Base-by-base conservation (phyloP, 2,888 invertebrate species). In the Mycogona germanica region DNA sequence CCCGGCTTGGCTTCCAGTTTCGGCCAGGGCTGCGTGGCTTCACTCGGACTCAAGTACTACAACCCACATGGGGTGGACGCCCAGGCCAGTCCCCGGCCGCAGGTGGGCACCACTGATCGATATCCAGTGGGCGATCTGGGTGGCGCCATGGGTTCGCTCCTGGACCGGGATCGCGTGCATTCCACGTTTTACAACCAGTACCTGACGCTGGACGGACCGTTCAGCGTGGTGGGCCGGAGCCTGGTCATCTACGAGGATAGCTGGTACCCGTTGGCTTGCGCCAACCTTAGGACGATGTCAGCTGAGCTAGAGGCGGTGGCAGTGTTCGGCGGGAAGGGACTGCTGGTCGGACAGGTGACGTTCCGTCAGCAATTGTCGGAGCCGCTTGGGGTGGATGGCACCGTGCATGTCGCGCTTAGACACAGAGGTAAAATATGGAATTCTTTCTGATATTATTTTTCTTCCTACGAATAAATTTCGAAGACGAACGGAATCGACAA, bases 251-350 rank as follows among this genome's bases (percentile, higher is more conserved):
- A 23, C 21, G 48, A 48, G 35, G 32, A 29, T 19, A 48, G 48
- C 21, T 48, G 48, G 48, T 48, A 48, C 19, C 48, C 48, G 19
- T 35, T 48, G 19, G 48, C 48, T 9, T 48, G 48, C 21, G 7
- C 32, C 35, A 48, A 28, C 6, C 21, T 48, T 3, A 30, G 23
- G 30, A 48, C 21, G 6, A 35, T 30, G 5, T 19, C 30, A 3
- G 32, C 30, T 12, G 32, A 48, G 35, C 3, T 48, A 35, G n/a
- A 21, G 19, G 48, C 48, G 12, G n/a, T 2, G 3, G 48, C 48
- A 17, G 35, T 19, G 17, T 48, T 48, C 35, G n/a, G n/a, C n/a
- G n/a, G n/a, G n/a, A 21, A 23, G n/a, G 48, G 48, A 7, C 2
- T 5, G 2, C 14, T 48, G 21, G 25, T 19, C 3, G 48, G 48